Percentiles rank a stretch among this genome's conserved stretches.
Conservation (phyloP, 2,113 vertebrate genomes). For the Dipodomys spectabilis region DNA sequence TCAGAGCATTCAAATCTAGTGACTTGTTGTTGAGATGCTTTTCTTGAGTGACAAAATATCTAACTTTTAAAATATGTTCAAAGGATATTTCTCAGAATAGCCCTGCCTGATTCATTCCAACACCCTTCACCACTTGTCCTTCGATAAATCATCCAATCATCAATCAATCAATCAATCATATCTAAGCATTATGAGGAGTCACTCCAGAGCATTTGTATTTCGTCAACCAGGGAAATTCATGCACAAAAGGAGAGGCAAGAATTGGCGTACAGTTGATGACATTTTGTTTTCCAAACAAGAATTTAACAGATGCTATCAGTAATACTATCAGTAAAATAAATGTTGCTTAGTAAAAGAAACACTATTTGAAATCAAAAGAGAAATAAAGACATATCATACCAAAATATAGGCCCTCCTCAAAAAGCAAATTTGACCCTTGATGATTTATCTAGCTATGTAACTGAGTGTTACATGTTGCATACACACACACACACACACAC, state of each 20-base stretch:
- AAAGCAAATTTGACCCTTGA: neutral
- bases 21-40: neutral
- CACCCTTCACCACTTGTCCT: constrained; percentile 59
- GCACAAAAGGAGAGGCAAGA: neutral
- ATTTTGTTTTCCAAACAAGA: constrained; percentile 43
- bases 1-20: neutral
- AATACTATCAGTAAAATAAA: neutral
- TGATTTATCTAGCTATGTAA: neutral
- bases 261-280: constrained; percentile 1
- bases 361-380: neutral
- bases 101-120: neutral
- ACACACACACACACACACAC: neutral
- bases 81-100: constrained; percentile 69
- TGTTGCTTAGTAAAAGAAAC: neutral
- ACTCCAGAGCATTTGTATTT: constrained; percentile 38
- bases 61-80: constrained; percentile 62
- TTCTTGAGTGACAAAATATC: constrained; percentile 58
- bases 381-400: neutral
- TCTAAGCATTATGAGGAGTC: neutral
- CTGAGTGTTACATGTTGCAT: neutral
- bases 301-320: neutral
- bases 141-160: constrained; percentile 53
- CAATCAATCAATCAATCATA: constrained; percentile 51
- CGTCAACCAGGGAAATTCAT: neutral
- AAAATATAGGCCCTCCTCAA: constrained; percentile 13